Percentiles rank a stretch among this genome's conserved stretches.
These are phyloP conservation scores for Aegotheles bennettii DNA, from an alignment of 2,113 vertebrate genomes.

Conservation along the genomic window DNA sequence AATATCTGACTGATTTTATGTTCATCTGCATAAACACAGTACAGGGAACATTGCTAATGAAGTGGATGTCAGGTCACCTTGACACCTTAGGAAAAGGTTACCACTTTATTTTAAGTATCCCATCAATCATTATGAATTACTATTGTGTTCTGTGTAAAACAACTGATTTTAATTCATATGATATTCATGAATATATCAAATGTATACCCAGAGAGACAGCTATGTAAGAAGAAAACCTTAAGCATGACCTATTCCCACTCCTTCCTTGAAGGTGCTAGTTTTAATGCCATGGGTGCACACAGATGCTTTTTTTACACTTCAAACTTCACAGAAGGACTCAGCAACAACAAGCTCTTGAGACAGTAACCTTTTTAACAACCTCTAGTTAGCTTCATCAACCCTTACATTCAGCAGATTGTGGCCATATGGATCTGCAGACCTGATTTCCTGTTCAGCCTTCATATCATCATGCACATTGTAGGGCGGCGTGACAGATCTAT, in stretches of 20 bases:
- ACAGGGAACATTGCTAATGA: slow-evolving; percentile 42
- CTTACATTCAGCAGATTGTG: neutral
- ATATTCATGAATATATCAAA: slow-evolving; percentile 55
- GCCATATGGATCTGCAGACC: slow-evolving; percentile 25
- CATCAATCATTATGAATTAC: slow-evolving; percentile 54
- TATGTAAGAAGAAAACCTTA: slow-evolving; percentile 3
- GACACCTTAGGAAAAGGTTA: slow-evolving; percentile 49
- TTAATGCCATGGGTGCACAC: neutral
- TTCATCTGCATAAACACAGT: slow-evolving; percentile 33
- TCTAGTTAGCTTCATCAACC: neutral
- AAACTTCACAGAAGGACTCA: neutral
- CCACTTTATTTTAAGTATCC: slow-evolving; percentile 43
- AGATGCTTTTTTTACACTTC: neutral
- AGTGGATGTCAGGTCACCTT: slow-evolving; percentile 22
- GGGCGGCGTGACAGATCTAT: neutral
- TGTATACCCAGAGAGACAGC: slow-evolving; percentile 10
- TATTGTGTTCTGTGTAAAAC: slow-evolving; percentile 43
- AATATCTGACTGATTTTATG: neutral
- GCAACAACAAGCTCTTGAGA: neutral
- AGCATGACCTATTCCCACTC: neutral
- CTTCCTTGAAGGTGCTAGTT: neutral
- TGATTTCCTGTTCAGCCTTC: neutral
- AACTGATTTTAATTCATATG: slow-evolving; percentile 42
- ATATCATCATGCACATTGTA: neutral
- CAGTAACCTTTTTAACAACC: neutral